phyloP scores from a whole-genome alignment of 2,888 invertebrate species.

The Cryptus viduatorius region DNA sequence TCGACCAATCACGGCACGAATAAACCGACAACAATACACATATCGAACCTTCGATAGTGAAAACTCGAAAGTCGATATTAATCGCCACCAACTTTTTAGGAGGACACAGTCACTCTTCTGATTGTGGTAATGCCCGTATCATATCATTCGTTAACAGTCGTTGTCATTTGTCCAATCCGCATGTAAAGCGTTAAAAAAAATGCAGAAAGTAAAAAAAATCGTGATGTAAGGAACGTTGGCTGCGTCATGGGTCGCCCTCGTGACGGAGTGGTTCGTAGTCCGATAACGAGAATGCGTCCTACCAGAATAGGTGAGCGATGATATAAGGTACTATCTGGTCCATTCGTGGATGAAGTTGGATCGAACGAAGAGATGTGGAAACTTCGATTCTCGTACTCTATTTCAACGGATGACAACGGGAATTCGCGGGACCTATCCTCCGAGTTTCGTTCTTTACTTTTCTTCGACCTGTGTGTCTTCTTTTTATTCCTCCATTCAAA shows the following conservation, averaged over 20 bases:
- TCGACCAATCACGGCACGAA: too few relatives aligned
- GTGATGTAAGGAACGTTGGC: not conserved
- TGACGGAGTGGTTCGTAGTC: conserved; percentile 7
- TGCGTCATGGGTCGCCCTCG: conserved; percentile 11
- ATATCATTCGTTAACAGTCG: too few relatives aligned
- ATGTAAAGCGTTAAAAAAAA: not conserved
- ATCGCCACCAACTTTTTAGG: too few relatives aligned
- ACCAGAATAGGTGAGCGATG: conserved; percentile 35
- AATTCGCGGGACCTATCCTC: conserved; percentile 30
- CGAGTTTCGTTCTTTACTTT: not conserved
- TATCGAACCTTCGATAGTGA: too few relatives aligned
- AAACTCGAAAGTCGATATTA: too few relatives aligned
- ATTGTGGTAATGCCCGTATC: too few relatives aligned
- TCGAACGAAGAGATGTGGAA: conserved; percentile 14
- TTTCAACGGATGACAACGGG: conserved; percentile 16
- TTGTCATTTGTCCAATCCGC: not conserved
- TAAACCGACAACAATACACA: too few relatives aligned
- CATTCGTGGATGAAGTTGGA: not conserved
- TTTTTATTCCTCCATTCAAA: too few relatives aligned
- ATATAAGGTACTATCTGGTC: conserved; percentile 1
- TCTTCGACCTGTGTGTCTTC: too few relatives aligned
- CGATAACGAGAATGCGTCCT: conserved; percentile 39
- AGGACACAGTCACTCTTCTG: too few relatives aligned
- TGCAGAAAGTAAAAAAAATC: conserved; percentile 7
- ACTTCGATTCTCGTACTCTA: conserved; percentile 33